Evolutionary conservation across 2,888 invertebrate species (phyloP).

Genomic region (Asteroscopus sphinx): DNA sequence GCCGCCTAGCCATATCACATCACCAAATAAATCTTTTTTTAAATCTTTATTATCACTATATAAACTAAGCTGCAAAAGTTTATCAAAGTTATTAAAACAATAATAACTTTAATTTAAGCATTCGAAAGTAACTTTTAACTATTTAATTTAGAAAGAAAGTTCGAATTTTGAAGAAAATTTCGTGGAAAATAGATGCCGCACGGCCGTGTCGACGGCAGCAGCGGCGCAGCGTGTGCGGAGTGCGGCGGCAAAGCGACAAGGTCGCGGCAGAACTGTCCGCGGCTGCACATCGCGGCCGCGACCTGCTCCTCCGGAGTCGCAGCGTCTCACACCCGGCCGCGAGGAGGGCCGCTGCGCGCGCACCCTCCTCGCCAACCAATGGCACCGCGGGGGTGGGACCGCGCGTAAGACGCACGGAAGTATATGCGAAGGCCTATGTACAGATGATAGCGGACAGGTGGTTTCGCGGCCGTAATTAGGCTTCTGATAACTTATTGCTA

Average conservation of each 20-base stretch:
- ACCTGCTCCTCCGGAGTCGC: constrained; percentile 82
- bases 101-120: constrained; percentile 27
- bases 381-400: constrained; percentile 83
- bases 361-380: constrained; percentile 80
- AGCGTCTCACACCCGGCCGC: constrained; percentile 77
- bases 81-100: constrained; percentile 38
- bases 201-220: constrained; percentile 50
- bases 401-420: constrained; percentile 89
- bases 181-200: constrained; percentile 55
- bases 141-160: constrained; percentile 28
- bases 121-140: constrained; percentile 43
- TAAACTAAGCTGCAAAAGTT: constrained; percentile 54
- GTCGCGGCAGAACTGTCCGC: constrained; percentile 82
- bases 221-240: constrained; percentile 39
- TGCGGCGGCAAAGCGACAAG: constrained; percentile 73
- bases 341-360: constrained; percentile 88
- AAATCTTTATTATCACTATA: constrained; percentile 51
- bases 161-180: constrained; percentile 27
- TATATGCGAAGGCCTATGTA: constrained; percentile 90
- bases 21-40: constrained; percentile 70
- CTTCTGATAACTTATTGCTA: constrained; percentile 87
- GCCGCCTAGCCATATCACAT: constrained; percentile 86
- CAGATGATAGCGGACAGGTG: constrained; percentile 89
- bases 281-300: constrained; percentile 80
- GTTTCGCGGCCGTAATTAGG: constrained; percentile 89